Evolutionary conservation across 2,113 vertebrate species (phyloP).

Genomic region (Mungos mungo): DNA sequence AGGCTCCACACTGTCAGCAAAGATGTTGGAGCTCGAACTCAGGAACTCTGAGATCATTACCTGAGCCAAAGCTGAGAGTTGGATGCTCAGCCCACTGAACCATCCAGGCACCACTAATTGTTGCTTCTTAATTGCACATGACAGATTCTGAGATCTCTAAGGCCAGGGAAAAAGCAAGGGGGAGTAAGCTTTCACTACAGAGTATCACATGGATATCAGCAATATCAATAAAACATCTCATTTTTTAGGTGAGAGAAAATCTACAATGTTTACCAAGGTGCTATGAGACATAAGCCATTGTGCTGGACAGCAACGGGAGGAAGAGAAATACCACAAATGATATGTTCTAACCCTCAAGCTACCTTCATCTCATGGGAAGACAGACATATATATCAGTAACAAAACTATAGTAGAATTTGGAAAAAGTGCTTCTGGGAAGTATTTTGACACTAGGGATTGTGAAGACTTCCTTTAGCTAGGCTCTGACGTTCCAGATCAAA

Average conservation of each 20-base stretch:
- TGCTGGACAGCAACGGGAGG: background rate
- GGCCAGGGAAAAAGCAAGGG: background rate
- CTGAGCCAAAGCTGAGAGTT: no score
- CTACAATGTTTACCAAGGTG: background rate
- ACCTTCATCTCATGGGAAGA: background rate
- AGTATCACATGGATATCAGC: background rate
- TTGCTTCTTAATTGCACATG: background rate
- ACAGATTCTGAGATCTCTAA: background rate
- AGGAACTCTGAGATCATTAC: no score
- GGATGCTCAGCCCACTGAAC: no score
- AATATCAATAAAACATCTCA: background rate
- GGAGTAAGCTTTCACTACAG: background rate
- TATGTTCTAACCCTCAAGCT: accelerated
- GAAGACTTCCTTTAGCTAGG: background rate
- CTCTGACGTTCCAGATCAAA: background rate
- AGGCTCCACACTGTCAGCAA: no score
- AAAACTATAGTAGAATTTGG: background rate
- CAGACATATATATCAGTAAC: background rate
- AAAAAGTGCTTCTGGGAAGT: background rate
- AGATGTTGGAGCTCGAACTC: no score
- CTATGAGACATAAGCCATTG: background rate
- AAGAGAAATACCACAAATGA: background rate
- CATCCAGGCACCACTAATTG: background rate
- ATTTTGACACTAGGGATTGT: background rate
- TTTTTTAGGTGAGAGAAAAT: background rate